These are phyloP conservation scores for Leucopternis melanops DNA, from an alignment of 2,113 vertebrate genomes.

Conservation along the genomic window DNA sequence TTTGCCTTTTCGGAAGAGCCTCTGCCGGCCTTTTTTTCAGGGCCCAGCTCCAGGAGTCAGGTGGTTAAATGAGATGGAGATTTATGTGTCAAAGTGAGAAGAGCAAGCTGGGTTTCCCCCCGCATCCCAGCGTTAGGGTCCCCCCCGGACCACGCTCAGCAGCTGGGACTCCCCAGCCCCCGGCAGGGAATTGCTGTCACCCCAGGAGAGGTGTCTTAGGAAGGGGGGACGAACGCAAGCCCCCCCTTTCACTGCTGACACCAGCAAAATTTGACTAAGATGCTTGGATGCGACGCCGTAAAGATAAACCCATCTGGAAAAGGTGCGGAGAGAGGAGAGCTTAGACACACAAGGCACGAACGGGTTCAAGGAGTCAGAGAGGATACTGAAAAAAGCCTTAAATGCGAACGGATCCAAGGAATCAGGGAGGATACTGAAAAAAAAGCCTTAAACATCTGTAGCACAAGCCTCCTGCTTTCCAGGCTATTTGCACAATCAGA, in stretches of 20 bases:
- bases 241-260: not conserved
- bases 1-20: too few relatives aligned
- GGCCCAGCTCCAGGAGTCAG: not conserved
- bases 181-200: not conserved
- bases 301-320: not conserved
- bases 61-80: not conserved
- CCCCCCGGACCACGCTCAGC: not conserved
- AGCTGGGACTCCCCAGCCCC: not conserved
- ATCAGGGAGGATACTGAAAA: too few relatives aligned
- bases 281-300: fast-evolving
- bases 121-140: fast-evolving
- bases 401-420: fast-evolving
- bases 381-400: too few relatives aligned
- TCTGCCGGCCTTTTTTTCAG: not conserved
- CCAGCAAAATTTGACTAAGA: not conserved
- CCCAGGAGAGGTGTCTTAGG: not conserved
- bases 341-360: not conserved
- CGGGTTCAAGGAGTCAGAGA: not conserved
- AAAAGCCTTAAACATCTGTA: not conserved
- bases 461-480: not conserved
- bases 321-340: not conserved
- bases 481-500: fast-evolving
- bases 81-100: not conserved
- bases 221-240: not conserved
- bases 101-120: not conserved